Percentiles rank a stretch among this genome's conserved stretches.
These are phyloP conservation scores for Paratilapia polleni DNA, from an alignment of 2,113 vertebrate genomes.

Conservation along the genomic window DNA sequence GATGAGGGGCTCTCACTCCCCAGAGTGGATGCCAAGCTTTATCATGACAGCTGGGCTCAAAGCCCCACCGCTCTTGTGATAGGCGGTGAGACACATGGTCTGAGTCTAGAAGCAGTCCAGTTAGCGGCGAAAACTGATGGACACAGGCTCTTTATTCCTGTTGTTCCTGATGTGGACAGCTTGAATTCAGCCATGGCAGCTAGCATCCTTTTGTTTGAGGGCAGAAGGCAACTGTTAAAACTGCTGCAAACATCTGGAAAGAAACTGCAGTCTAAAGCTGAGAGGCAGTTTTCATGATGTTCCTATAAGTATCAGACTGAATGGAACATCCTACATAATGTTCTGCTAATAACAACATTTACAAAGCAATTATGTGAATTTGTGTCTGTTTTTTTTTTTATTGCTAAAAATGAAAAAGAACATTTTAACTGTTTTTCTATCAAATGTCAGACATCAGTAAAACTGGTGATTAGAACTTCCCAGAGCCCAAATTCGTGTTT, in stretches of 20 bases:
- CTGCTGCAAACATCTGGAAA: constrained; percentile 42
- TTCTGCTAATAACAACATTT: neutral
- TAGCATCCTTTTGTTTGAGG: constrained; percentile 91
- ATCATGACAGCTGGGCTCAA: constrained; percentile 84
- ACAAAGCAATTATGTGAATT: too few species aligned
- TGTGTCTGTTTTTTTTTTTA: neutral
- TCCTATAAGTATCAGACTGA: neutral
- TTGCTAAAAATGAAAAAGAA: neutral
- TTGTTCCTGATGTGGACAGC: constrained; percentile 86
- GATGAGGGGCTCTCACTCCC: constrained; percentile 53
- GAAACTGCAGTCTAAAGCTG: constrained; percentile 34
- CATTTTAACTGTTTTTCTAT: too few species aligned
- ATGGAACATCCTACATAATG: neutral
- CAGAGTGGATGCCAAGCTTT: constrained; percentile 76
- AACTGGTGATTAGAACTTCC: too few species aligned
- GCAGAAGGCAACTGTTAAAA: constrained; percentile 83
- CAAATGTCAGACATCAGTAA: too few species aligned
- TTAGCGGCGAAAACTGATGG: constrained; percentile 84
- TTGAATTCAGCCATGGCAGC: constrained; percentile 92
- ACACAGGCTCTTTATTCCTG: constrained; percentile 83
- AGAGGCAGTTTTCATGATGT: constrained; percentile 18
- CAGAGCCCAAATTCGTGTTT: too few species aligned
- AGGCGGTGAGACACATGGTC: constrained; percentile 87
- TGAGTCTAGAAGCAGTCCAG: constrained; percentile 84
- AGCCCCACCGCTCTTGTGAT: constrained; percentile 85